These are phyloP conservation scores for Macrobrachium rosenbergii DNA, from an alignment of 1,140 invertebrate species.

Conservation along the genomic window DNA sequence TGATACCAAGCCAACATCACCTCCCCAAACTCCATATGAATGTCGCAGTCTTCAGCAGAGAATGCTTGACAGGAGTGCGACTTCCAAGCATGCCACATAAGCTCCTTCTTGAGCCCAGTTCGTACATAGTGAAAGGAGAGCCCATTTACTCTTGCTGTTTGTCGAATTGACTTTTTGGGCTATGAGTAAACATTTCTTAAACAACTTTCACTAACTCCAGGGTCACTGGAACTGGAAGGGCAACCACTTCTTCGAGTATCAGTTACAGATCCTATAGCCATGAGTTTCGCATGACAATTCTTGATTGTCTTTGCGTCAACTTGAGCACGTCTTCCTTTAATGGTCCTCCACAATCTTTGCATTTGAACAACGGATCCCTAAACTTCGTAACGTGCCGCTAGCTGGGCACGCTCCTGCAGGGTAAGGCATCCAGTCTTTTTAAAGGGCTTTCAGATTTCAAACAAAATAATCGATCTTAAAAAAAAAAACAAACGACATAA, in stretches of 20 bases:
- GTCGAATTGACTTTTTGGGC: slow-evolving; percentile 6
- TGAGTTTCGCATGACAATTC: no score
- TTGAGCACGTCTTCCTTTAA: no score
- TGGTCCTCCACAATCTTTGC: not conserved
- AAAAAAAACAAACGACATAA: no score
- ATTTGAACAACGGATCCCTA: slow-evolving; percentile 5
- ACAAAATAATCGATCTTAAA: no score
- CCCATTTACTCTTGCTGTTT: not conserved
- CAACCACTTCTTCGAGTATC: not conserved
- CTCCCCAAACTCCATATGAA: slow-evolving; percentile 1
- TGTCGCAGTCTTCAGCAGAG: slow-evolving; percentile 6
- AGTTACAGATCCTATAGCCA: no score
- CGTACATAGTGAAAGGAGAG: not conserved
- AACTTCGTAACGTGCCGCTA: not conserved
- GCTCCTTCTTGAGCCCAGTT: not conserved
- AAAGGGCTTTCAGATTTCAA: no score
- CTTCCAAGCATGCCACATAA: not conserved
- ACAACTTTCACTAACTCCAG: not conserved
- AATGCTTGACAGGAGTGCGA: not conserved
- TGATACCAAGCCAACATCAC: not conserved
- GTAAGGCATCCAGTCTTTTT: no score
- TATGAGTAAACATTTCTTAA: not conserved
- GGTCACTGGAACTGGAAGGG: not conserved
- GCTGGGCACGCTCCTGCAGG: no score
- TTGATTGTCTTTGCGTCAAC: no score